These are phyloP conservation scores for Diaprepes abbreviatus DNA, from an alignment of 2,888 invertebrate species.

Conservation along the genomic window DNA sequence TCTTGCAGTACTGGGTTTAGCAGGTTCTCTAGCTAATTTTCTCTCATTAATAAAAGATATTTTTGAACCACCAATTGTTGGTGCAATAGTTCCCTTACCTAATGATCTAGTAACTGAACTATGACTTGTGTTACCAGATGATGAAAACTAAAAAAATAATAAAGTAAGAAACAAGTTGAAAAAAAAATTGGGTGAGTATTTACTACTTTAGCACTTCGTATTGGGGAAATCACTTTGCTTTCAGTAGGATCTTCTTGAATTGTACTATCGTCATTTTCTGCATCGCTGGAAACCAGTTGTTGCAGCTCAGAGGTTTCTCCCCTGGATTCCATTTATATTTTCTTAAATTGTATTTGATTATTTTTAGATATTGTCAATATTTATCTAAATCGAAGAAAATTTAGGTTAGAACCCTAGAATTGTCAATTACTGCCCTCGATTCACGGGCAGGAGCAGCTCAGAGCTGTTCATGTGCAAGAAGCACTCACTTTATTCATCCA, in stretches of 20 bases:
- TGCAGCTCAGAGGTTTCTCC: conserved; percentile 67
- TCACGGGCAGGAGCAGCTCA: no score
- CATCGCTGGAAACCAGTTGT: conserved; percentile 67
- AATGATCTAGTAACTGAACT: conserved; percentile 63
- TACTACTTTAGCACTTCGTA: conserved; percentile 65
- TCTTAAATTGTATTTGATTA: no score
- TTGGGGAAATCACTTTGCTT: conserved; percentile 65
- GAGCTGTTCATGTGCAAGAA: no score
- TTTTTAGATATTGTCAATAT: no score
- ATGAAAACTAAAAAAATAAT: conserved; percentile 62
- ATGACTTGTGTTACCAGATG: conserved; percentile 66
- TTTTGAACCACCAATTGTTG: conserved; percentile 60
- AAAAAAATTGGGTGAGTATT: conserved; percentile 15
- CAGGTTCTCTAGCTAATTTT: conserved; percentile 58
- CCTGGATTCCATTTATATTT: conserved; percentile 64
- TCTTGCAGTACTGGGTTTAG: conserved; percentile 58
- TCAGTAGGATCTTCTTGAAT: conserved; percentile 64
- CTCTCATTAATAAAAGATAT: conserved; percentile 66
- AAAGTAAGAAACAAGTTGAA: neutral
- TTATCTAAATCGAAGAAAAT: no score
- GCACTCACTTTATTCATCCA: no score
- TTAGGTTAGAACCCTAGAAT: no score
- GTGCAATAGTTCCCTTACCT: conserved; percentile 54
- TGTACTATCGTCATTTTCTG: conserved; percentile 67
- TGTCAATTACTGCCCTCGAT: no score